Evolutionary conservation across 64 coral and sea anemone genomes (phyloP).

Genomic region (Porites australiensis): DNA sequence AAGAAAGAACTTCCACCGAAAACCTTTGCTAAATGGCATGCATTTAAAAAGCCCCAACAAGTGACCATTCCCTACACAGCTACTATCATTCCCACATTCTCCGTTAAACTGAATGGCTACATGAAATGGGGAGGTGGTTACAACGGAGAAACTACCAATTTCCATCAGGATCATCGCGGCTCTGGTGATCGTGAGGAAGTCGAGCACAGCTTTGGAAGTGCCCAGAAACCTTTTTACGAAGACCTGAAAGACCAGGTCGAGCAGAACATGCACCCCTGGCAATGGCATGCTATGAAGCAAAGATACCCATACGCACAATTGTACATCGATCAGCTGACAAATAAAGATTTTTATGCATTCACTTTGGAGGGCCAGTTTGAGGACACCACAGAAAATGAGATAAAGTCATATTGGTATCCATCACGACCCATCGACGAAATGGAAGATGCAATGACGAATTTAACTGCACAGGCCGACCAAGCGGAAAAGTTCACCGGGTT

Average conservation of each 20-base stretch:
- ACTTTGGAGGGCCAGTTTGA: conserved; percentile 81
- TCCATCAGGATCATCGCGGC: conserved; percentile 43
- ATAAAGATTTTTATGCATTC: conserved; percentile 56
- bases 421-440: background rate
- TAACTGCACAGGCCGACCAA: background rate
- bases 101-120: conserved; percentile 61
- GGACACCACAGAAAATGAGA: conserved; percentile 44
- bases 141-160: conserved; percentile 43
- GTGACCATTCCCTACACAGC: conserved; percentile 76
- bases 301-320: conserved; percentile 23
- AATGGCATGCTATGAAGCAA: conserved; percentile 73
- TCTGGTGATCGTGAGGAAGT: conserved; percentile 10
- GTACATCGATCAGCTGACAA: conserved; percentile 47
- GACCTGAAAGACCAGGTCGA: conserved; percentile 72
- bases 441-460: background rate
- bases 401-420: conserved; percentile 49
- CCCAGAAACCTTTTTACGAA: conserved; percentile 65
- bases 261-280: conserved; percentile 69
- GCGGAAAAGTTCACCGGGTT: background rate
- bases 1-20: conserved; percentile 38
- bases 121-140: conserved; percentile 68
- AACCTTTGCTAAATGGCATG: conserved; percentile 26
- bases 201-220: conserved; percentile 39
- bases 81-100: conserved; percentile 59
- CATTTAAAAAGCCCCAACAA: conserved; percentile 47